phyloP scores from a whole-genome alignment of 2,888 invertebrate species.

The Epinotia nisella region DNA sequence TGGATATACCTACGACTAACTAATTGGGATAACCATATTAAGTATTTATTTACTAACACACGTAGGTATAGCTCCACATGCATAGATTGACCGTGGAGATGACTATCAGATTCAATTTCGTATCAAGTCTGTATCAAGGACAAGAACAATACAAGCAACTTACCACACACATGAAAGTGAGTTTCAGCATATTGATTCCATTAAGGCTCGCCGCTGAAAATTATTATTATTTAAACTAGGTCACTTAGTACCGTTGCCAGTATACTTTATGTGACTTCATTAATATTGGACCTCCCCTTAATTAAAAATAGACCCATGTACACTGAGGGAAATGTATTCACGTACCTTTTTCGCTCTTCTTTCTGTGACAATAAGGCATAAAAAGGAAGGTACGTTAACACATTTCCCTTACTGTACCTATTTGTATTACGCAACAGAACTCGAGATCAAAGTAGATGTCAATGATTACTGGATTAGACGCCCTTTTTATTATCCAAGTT shows the following conservation, averaged over 20 bases:
- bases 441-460: slow-evolving; percentile 3
- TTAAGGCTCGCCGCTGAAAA: background rate
- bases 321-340: too few relatives aligned
- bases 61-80: background rate
- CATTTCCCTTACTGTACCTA: too few relatives aligned
- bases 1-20: background rate
- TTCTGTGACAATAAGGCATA: too few relatives aligned
- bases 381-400: too few relatives aligned
- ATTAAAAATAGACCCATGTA: background rate
- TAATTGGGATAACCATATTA: background rate
- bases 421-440: background rate
- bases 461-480: slow-evolving; percentile 3
- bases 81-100: background rate
- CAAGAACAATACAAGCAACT: background rate
- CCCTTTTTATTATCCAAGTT: slow-evolving; percentile 13
- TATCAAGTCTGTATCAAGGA: background rate
- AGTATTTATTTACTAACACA: background rate
- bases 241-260: background rate
- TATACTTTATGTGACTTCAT: background rate
- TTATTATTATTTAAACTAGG: background rate
- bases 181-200: background rate
- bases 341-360: too few relatives aligned
- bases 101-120: background rate
- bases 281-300: background rate
- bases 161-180: background rate